phyloP scores from a whole-genome alignment of 2,888 invertebrate species.

The Labia minor region DNA sequence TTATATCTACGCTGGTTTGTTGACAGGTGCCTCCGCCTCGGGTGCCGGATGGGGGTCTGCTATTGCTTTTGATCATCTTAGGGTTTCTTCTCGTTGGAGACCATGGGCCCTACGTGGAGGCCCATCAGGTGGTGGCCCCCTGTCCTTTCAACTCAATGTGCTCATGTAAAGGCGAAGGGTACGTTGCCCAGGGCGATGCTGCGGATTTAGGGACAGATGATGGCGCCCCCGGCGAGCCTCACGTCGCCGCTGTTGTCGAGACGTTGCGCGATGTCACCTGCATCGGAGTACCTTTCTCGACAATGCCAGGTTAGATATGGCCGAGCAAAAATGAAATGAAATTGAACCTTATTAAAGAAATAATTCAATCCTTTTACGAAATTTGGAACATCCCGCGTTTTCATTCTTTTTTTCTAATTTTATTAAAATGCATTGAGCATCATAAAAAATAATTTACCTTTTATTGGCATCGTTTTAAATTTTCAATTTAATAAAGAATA shows the following conservation, averaged over 20 bases:
- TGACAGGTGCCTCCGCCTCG: background rate
- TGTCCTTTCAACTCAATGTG: constrained; percentile 61
- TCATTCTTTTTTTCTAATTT: too few species aligned
- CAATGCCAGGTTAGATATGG: constrained; percentile 51
- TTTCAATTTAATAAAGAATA: too few species aligned
- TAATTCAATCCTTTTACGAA: too few species aligned
- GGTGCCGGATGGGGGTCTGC: background rate
- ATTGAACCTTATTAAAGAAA: background rate
- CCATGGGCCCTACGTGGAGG: background rate
- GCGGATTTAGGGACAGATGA: constrained; percentile 37
- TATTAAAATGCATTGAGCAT: too few species aligned
- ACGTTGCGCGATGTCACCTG: constrained; percentile 54
- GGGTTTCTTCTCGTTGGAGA: background rate
- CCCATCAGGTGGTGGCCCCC: constrained; percentile 34
- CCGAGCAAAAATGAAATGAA: background rate
- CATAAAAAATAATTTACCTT: too few species aligned
- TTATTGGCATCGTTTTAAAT: too few species aligned
- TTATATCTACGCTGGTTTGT: background rate
- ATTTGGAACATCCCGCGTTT: too few species aligned
- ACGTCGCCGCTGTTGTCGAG: background rate
- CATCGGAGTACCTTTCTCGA: constrained; percentile 56
- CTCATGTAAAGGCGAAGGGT: constrained; percentile 43
- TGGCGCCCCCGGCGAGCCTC: constrained; percentile 40
- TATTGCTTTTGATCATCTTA: background rate
- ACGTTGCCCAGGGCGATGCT: background rate